Base-by-base conservation (phyloP, 2,113 vertebrate species). In the Myrmophylax atrothorax region DNA sequence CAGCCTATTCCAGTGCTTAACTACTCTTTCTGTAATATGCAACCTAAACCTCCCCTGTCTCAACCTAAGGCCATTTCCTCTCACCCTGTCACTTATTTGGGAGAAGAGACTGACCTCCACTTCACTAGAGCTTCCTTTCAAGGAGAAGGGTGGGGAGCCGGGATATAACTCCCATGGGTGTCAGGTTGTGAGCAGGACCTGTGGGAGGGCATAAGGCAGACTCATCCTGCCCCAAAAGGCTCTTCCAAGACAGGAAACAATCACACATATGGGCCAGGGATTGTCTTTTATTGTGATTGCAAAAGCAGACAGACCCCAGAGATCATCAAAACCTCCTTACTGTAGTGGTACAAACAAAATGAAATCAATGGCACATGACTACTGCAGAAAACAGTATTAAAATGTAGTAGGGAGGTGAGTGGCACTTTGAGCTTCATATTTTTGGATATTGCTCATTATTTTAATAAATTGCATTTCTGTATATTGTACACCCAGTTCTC, bases 121-220 rank as follows among this genome's bases (percentile, higher is more conserved):
- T 40, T 69, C 9, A 7, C 14, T 84, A 19, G 31, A 42, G 18
- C 18, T 23, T 69, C 14, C 20, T 77, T 70, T 55, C 29, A 26
- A 40, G 38, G 66, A 80, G 47, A 59, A 7, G 23, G 7, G 0
- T 50, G 40, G 37, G 24, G 31, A 75, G 20, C 29, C 31, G 7
- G 6, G 37, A 18, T 66, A 18, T 1, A n/a, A 5, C 20, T 6
- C 18, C 1, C 1, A 8, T 3, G 6, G 9, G 13, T 68, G 28
- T 44, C 53, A 81, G 42, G 17, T 25, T 0, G 0, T 62, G n/a
- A 67, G 52, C n/a, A 63, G 44, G 25, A 35, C 26, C 60, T 60
- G 22, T 46, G 38, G 18, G 24, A 16, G 42, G 46, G 28, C 10
- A 3, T 3, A 19, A 55, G 55, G 12, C 26, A 84, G 50, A 33